These are phyloP conservation scores for Drosophila paracracens DNA, from an alignment of 2,888 invertebrate species.

Conservation along the genomic window DNA sequence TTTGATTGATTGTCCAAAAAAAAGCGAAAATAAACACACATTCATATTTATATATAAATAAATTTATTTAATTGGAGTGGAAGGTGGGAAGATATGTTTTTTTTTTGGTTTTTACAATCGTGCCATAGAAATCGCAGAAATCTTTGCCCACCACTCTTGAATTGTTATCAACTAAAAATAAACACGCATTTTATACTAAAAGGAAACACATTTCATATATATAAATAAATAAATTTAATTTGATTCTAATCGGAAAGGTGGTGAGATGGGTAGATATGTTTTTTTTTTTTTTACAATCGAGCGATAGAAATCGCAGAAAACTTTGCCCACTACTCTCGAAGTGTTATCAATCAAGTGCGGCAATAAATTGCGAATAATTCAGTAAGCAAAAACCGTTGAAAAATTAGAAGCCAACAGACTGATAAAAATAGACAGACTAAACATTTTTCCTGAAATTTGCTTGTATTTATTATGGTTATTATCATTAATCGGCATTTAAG, in stretches of 20 bases:
- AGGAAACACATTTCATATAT: not conserved
- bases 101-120: not conserved
- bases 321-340: not conserved
- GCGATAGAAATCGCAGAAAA: not conserved
- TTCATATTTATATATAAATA: not conserved
- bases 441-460: not conserved
- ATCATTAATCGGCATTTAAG: slow-evolving; percentile 45
- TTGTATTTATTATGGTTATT: slow-evolving; percentile 37
- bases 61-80: not conserved
- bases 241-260: not conserved
- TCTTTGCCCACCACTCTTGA: not conserved
- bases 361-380: slow-evolving; percentile 9
- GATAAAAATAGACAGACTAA: slow-evolving; percentile 19
- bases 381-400: not conserved
- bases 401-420: slow-evolving; percentile 2
- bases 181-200: not conserved
- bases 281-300: not conserved
- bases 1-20: not conserved
- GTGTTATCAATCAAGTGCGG: slow-evolving; percentile 6
- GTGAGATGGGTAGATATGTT: not conserved
- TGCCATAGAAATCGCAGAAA: not conserved
- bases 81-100: not conserved
- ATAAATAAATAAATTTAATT: not conserved
- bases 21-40: not conserved
- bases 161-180: slow-evolving; percentile 9